A percentile compares a stretch with the other conserved stretches of the same genome.
Conservation (phyloP, 2,888 invertebrate genomes). For the Drosophila algonquin region DNA sequence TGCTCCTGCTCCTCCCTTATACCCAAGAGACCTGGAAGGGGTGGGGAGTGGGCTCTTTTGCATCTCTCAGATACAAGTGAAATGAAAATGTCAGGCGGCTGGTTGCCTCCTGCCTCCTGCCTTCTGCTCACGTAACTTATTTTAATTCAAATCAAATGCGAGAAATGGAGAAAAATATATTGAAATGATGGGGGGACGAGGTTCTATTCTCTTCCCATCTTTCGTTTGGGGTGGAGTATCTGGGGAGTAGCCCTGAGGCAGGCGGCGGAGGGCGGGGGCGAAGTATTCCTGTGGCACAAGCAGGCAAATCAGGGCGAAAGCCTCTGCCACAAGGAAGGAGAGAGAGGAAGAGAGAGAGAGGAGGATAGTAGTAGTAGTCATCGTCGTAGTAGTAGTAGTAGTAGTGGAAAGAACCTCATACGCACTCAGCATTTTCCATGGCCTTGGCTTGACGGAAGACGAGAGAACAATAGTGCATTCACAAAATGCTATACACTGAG, state of each 20-base stretch:
- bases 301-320: background rate
- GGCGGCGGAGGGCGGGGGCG: background rate
- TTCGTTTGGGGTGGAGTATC: slow-evolving; percentile 4
- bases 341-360: background rate
- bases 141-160: slow-evolving; percentile 75
- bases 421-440: slow-evolving; percentile 19
- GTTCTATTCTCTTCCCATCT: slow-evolving; percentile 17
- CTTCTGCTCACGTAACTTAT: slow-evolving; percentile 73
- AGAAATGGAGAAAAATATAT: slow-evolving; percentile 66
- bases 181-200: slow-evolving; percentile 52
- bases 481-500: background rate
- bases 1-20: background rate
- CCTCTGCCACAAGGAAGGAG: background rate
- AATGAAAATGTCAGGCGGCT: slow-evolving; percentile 64
- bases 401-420: background rate
- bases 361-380: too few species aligned
- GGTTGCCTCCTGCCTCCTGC: too few species aligned
- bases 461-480: slow-evolving; percentile 22
- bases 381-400: background rate
- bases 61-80: slow-evolving; percentile 55
- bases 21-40: background rate
- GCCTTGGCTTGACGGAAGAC: slow-evolving; percentile 15
- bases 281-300: background rate
- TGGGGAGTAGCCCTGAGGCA: slow-evolving; percentile 11
- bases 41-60: slow-evolving; percentile 32